Base-by-base conservation (phyloP, 2,113 vertebrate species). In the Bufo gargarizans region DNA sequence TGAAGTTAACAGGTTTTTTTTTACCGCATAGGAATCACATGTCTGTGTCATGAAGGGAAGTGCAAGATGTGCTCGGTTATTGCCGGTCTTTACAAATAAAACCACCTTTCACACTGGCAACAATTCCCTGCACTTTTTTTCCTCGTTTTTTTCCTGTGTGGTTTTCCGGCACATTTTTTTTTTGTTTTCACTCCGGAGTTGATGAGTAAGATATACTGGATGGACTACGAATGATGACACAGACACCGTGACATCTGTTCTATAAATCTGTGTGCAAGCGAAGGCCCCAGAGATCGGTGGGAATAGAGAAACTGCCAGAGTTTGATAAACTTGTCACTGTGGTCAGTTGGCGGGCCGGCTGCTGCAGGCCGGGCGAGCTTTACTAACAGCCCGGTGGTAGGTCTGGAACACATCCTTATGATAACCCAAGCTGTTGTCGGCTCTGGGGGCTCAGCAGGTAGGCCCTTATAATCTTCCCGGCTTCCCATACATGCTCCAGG, bases 361-460 rank as follows among this genome's bases (percentile, higher is more conserved):
- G 77, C 50, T 33, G 17, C 11, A 45, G n/a, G 11, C 78, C 55
- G 20, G 50, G 7, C 49, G 22, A 53, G 2, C 13, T 72, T 22
- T 8, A 12, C 55, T 22, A 55, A 78, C 55, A 81, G 3, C 59
- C 14, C 10, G 56, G 33, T 33, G 85, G 12, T 65, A 43, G 47
- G 86, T 69, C 86, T 82, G 78, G 33, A 47, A 61, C 12, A 14
- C 53, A 16, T 88, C 78, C 49, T 47, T 55, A 80, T 87, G 78
- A 87, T 80, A 72, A 72, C 17, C 86, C n/a, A 72, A 80, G 22
- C 78, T 22, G 67, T 67, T 86, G 47, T 86, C 4, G 20, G 43
- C 72, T 86, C 6, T 3, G 53, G 47, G 50, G 72, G 63, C 50
- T 45, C 53, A 55, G 59, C 61, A 74, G 61, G 65, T 88, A 74